A percentile compares a stretch with the other conserved stretches of the same genome.
phyloP scores from a whole-genome alignment of 1,140 invertebrate genomes.

The Lepidurus packardi region DNA sequence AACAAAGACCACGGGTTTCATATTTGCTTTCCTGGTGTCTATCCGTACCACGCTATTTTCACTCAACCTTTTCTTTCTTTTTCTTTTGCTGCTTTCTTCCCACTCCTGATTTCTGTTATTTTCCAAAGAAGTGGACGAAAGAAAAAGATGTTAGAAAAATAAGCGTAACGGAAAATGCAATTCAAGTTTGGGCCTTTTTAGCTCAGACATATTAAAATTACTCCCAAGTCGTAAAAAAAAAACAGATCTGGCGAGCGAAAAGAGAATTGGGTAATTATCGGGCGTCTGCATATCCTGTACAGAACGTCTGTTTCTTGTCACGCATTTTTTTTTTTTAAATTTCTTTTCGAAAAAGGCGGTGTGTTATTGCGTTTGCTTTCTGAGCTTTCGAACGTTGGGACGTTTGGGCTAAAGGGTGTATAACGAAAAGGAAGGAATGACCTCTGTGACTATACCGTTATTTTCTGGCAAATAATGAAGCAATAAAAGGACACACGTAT shows the following conservation, averaged over 20 bases:
- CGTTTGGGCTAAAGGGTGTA: background rate
- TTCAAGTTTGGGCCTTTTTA: no score
- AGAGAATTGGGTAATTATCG: no score
- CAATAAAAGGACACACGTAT: background rate
- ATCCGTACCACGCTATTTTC: background rate
- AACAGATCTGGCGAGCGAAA: no score
- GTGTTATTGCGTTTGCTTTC: no score
- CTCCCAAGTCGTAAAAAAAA: no score
- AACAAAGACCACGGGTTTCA: background rate
- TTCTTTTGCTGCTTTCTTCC: background rate
- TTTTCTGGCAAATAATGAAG: background rate
- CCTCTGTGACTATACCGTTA: background rate
- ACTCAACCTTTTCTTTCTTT: background rate
- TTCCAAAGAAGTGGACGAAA: no score
- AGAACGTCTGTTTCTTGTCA: no score
- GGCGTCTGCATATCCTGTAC: no score
- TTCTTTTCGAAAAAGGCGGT: no score
- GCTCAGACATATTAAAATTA: no score
- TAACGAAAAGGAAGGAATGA: background rate
- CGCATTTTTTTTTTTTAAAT: no score
- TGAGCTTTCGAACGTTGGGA: no score
- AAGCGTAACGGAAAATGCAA: background rate
- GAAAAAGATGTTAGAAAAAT: background rate
- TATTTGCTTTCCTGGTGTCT: background rate
- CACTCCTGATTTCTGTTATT: background rate